Evolutionary conservation across 2,888 invertebrate genomes (phyloP).

Genomic region (Aphidoletes aphidimyza): DNA sequence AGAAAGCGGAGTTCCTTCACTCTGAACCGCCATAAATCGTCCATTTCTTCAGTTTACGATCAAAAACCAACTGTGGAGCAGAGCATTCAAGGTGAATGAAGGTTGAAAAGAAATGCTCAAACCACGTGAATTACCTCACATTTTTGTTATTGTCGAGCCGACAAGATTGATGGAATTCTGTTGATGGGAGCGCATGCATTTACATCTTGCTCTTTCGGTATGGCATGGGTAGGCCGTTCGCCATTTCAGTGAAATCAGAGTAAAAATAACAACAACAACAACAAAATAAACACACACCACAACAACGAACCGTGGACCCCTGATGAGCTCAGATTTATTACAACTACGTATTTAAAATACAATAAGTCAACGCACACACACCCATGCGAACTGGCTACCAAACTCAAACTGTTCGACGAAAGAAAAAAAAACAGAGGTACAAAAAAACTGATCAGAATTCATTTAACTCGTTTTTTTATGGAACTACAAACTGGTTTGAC

Average conservation of each 20-base stretch:
- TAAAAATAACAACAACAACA: no score
- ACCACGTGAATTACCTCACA: slow-evolving; percentile 39
- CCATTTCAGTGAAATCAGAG: slow-evolving; percentile 11
- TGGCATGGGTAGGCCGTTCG: neutral
- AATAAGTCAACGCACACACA: slow-evolving; percentile 51
- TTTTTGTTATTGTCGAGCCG: neutral
- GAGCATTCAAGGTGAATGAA: slow-evolving; percentile 25
- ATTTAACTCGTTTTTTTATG: slow-evolving; percentile 31
- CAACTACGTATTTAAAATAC: slow-evolving; percentile 51
- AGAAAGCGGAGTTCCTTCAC: neutral
- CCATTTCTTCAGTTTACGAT: neutral
- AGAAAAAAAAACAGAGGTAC: slow-evolving; percentile 12
- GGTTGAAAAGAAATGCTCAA: slow-evolving; percentile 13
- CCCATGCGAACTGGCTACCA: slow-evolving; percentile 31
- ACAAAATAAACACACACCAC: no score
- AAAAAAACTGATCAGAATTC: no score
- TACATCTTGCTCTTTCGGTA: neutral
- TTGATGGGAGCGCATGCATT: neutral
- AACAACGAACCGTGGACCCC: neutral
- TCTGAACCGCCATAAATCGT: neutral
- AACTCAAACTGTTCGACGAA: neutral
- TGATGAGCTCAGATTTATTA: slow-evolving; percentile 48
- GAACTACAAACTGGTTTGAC: slow-evolving; percentile 31
- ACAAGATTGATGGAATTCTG: slow-evolving; percentile 11
- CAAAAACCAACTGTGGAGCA: neutral